phyloP scores from a whole-genome alignment of 1,140 invertebrate species.

The Panulirus ornatus region DNA sequence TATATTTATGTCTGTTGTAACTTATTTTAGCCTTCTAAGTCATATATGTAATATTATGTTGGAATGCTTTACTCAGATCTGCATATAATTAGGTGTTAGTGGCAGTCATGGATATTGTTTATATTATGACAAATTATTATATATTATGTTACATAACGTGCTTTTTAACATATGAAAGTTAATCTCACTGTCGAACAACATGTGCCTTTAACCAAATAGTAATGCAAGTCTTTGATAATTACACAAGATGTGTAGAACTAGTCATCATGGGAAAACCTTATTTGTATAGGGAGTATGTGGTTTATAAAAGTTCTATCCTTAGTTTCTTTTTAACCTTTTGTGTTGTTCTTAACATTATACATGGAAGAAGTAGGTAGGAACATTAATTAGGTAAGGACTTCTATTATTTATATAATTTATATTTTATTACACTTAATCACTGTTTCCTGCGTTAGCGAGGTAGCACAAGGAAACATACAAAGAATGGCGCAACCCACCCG shows the following conservation, averaged over 20 bases:
- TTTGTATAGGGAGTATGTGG: not conserved
- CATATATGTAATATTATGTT: too few species aligned
- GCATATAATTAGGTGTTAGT: too few species aligned
- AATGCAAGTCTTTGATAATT: not conserved
- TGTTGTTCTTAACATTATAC: not conserved
- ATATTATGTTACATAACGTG: too few species aligned
- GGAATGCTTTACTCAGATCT: too few species aligned
- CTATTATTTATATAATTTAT: too few species aligned
- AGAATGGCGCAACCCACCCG: not conserved
- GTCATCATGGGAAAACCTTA: not conserved
- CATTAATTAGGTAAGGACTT: not conserved
- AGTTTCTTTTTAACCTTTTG: too few species aligned
- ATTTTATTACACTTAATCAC: too few species aligned
- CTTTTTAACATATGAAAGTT: too few species aligned
- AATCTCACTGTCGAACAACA: slow-evolving; percentile 1
- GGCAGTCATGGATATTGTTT: too few species aligned
- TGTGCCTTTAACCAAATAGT: slow-evolving; percentile 37
- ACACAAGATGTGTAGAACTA: slow-evolving; percentile 17
- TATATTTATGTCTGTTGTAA: too few species aligned
- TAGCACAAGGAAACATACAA: not conserved
- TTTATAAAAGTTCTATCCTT: not conserved
- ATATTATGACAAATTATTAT: too few species aligned
- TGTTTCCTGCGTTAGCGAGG: not conserved
- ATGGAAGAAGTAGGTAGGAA: not conserved
- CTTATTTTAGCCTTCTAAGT: too few species aligned